phyloP scores from a whole-genome alignment of 2,797 vertebrate genomes.

The Tiaroga cobitis region DNA sequence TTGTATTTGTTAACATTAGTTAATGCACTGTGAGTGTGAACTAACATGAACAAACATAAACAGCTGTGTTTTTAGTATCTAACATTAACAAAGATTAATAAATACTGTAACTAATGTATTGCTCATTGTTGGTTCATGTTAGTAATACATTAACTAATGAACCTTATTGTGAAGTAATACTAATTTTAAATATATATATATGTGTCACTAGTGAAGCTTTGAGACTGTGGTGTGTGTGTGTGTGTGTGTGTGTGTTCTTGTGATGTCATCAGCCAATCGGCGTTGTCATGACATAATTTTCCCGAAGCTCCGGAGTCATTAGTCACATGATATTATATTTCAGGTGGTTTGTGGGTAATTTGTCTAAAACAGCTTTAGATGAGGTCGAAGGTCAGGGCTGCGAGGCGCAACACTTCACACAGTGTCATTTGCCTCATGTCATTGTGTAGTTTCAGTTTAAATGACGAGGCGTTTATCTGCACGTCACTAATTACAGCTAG shows the following conservation, averaged over 20 bases:
- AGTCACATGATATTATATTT: not conserved
- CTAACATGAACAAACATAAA: too few species aligned
- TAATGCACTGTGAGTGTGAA: too few species aligned
- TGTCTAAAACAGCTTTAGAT: not conserved
- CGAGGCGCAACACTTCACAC: not conserved
- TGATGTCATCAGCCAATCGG: too few species aligned
- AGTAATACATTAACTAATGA: too few species aligned
- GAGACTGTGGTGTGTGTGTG: not conserved
- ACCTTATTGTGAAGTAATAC: too few species aligned
- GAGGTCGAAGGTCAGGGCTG: slow-evolving; percentile 20
- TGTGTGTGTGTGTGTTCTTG: not conserved
- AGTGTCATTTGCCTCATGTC: not conserved
- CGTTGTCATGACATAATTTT: too few species aligned
- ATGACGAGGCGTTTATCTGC: slow-evolving; percentile 74
- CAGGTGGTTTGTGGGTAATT: not conserved
- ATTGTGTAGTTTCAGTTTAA: slow-evolving; percentile 64
- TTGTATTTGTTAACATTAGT: too few species aligned
- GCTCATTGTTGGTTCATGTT: too few species aligned
- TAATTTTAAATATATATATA: too few species aligned
- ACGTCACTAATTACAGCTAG: slow-evolving; percentile 77
- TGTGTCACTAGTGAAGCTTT: not conserved
- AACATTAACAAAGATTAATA: too few species aligned
- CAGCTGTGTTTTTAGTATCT: too few species aligned
- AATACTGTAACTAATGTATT: too few species aligned
- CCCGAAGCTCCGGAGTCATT: not conserved